These are phyloP conservation scores for Ormyrus nitidulus DNA, from an alignment of 2,888 invertebrate genomes.

Conservation along the genomic window DNA sequence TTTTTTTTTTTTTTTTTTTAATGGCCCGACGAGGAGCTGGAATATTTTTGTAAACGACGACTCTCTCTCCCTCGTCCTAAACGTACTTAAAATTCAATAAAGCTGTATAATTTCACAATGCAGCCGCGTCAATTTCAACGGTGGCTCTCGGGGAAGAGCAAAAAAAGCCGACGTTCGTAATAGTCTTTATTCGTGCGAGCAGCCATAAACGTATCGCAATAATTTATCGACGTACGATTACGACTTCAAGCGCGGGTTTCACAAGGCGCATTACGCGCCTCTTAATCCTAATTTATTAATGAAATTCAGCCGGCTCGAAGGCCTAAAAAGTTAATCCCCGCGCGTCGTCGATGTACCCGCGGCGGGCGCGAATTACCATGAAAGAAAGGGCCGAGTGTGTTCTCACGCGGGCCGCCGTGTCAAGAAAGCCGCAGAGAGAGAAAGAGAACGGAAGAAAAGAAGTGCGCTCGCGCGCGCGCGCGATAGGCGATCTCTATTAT, in stretches of 20 bases:
- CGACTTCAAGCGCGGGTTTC: not conserved
- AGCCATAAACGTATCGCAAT: constrained; percentile 30
- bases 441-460: not conserved
- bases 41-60: not conserved
- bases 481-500: constrained; percentile 25
- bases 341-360: constrained; percentile 3
- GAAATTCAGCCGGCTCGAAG: constrained; percentile 45
- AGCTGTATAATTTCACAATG: constrained; percentile 45
- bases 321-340: constrained; percentile 41
- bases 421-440: not conserved
- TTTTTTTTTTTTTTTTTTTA: constrained; percentile 23
- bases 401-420: constrained; percentile 33
- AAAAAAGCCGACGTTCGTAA: constrained; percentile 27
- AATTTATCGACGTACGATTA: constrained; percentile 38
- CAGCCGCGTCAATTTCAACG: constrained; percentile 35
- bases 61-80: not conserved
- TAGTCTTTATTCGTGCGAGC: constrained; percentile 14
- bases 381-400: constrained; percentile 27
- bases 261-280: not conserved
- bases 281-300: constrained; percentile 51
- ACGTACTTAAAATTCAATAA: constrained; percentile 49
- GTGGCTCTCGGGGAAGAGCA: constrained; percentile 3
- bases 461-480: not conserved
- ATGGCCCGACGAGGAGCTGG: constrained; percentile 1
- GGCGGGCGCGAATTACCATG: constrained; percentile 16